Conservation (phyloP, 1,140 invertebrate species). For the Coenobita brevimanus region DNA sequence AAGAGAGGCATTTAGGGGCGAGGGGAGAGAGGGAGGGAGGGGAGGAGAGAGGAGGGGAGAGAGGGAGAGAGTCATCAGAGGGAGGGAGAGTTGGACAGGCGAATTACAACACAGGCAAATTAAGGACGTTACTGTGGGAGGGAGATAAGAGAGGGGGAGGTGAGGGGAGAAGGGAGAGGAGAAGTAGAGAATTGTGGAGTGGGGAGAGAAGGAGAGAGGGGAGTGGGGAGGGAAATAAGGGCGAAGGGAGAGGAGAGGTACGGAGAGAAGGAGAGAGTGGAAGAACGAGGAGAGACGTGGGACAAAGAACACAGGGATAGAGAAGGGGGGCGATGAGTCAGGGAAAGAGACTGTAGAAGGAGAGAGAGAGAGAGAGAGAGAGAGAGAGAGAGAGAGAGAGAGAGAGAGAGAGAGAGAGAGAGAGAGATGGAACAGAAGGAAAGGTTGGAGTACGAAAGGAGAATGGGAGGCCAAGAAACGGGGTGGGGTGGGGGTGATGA, state of each 20-base stretch:
- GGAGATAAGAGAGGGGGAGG: neutral
- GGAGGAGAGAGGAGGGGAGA: neutral
- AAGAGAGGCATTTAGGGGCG: neutral
- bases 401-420: too few relatives aligned
- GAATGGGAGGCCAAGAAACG: neutral
- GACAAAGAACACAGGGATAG: neutral
- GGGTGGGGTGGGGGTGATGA: too few relatives aligned
- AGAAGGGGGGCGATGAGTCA: neutral
- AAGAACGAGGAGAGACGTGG: neutral
- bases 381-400: too few relatives aligned
- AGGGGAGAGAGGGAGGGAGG: neutral
- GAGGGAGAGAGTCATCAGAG: too few relatives aligned
- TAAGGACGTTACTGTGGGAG: neutral
- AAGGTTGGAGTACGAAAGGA: neutral
- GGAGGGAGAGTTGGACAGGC: neutral
- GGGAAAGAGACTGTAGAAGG: conserved; percentile 14
- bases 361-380: neutral
- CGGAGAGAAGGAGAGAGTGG: neutral
- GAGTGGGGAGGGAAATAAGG: neutral
- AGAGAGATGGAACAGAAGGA: too few relatives aligned
- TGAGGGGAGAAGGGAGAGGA: neutral
- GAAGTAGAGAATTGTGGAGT: neutral
- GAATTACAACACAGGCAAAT: neutral
- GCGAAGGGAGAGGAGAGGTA: neutral
- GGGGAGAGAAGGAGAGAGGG: conserved; percentile 24